These are phyloP conservation scores for Timema cristinae DNA, from an alignment of 2,888 invertebrate genomes.

Conservation along the genomic window DNA sequence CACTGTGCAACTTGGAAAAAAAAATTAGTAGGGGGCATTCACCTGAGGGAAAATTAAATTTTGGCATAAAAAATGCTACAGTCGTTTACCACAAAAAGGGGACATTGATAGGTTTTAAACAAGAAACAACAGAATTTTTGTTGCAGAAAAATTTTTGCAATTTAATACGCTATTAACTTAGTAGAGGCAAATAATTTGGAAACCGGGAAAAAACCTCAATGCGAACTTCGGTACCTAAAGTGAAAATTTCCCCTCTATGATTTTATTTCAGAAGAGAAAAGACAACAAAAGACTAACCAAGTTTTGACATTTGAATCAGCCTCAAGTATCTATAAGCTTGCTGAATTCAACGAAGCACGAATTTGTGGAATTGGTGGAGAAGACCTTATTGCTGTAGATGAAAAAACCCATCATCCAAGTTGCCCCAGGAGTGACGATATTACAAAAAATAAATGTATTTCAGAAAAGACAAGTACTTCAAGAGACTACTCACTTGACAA, in stretches of 20 bases:
- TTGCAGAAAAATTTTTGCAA: not conserved
- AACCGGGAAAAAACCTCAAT: not conserved
- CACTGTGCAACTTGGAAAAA: not conserved
- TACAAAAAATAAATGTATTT: too few relatives aligned
- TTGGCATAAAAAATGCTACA: constrained; percentile 7
- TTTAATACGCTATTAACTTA: too few relatives aligned
- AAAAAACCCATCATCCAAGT: not conserved
- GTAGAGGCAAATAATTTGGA: too few relatives aligned
- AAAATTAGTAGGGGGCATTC: not conserved
- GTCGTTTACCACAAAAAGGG: not conserved
- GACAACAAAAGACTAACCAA: not conserved
- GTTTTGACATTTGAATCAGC: not conserved
- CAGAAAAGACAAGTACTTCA: too few relatives aligned
- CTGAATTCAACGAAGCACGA: not conserved
- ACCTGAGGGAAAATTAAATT: not conserved
- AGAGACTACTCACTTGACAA: too few relatives aligned
- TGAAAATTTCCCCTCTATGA: not conserved
- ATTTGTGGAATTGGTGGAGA: not conserved
- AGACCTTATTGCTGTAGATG: not conserved
- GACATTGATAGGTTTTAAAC: not conserved
- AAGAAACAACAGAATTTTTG: not conserved
- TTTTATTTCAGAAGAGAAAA: constrained; percentile 1
- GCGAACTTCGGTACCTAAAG: not conserved
- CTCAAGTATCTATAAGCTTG: not conserved
- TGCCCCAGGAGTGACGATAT: not conserved